Base-by-base conservation (phyloP, 1,140 invertebrate species). In the Drosophila subpulchrella region DNA sequence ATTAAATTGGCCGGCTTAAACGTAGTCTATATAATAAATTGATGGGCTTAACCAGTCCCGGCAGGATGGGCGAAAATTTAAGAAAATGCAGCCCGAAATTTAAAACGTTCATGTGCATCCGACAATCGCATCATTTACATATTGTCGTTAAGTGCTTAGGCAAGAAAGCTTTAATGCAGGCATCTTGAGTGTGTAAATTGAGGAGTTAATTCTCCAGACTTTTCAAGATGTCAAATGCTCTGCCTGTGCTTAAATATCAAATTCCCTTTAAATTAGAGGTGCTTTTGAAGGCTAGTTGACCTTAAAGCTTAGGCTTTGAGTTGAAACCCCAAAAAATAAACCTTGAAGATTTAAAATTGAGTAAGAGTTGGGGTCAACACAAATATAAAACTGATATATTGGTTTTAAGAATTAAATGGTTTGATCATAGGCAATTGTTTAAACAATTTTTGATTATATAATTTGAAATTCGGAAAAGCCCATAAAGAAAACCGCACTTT, bases 1-100 rank as follows among this genome's bases (percentile, higher is more conserved):
- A 77, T 77, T 81, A 66, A 77, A 81, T 77, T 56, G 79, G 75
- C 47, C 66, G 74, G 80, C 80, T 84, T 83, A 84, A 83, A 84
- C 78, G 50, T 56, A 41, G 51, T 47, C 59, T 48, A 71, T 55
- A 75, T 51, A 84, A 83, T 84, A 84, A 83, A 84, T 83, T 72
- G 71, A 72, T 55, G 53, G 57, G 65, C 55, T 75, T 80, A 72
- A 58, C 42, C 53, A 12, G 24, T 38, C 27, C 38, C 38, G 30
- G 38, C 47, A 56, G 15, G 27, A 62, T n/a, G 30, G 36, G 12
- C 6, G 12, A 11, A 41, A 67, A 67, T 67, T 67, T 67, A 67
- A 67, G 36, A 42, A 67, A 50, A 36, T 51, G 12, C 46, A n/a
- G 2, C 10, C 17, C 2, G 36, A 38, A 67, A 67, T 51, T 41